phyloP scores from a whole-genome alignment of 2,797 vertebrate species.

The Taeniopygia guttata region DNA sequence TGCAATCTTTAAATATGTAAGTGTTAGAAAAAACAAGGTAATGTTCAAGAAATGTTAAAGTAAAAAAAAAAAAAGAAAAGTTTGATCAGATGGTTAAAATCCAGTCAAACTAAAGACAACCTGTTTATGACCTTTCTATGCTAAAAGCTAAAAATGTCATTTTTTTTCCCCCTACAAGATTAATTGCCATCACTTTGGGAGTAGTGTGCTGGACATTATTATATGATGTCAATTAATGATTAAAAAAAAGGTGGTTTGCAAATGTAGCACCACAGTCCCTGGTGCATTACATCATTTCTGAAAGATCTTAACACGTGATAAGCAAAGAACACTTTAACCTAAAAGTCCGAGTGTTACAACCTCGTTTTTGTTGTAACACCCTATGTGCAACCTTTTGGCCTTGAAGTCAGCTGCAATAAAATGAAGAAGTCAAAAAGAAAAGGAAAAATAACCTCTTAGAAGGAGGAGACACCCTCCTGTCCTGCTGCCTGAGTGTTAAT shows the following conservation, averaged over 20 bases:
- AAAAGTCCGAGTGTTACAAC: slow-evolving; percentile 49
- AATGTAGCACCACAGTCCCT: slow-evolving; percentile 27
- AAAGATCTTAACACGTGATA: slow-evolving; percentile 53
- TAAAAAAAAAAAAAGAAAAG: not conserved
- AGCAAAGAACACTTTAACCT: slow-evolving; percentile 57
- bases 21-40: slow-evolving; percentile 53
- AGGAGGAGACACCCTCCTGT: not conserved
- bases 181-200: slow-evolving; percentile 50
- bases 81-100: slow-evolving; percentile 55
- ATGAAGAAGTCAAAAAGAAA: slow-evolving; percentile 16
- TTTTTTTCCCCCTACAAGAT: slow-evolving; percentile 23
- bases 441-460: slow-evolving; percentile 17
- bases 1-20: slow-evolving; percentile 39
- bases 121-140: slow-evolving; percentile 39
- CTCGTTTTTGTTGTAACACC: slow-evolving; percentile 35
- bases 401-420: slow-evolving; percentile 49
- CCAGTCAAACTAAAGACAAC: slow-evolving; percentile 43
- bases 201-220: slow-evolving; percentile 48
- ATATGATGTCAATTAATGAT: slow-evolving; percentile 60
- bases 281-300: slow-evolving; percentile 46
- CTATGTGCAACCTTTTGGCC: slow-evolving; percentile 13
- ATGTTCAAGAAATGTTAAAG: not conserved
- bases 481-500: not conserved
- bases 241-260: slow-evolving; percentile 54
- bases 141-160: slow-evolving; percentile 40